Base-by-base conservation (phyloP, 2,888 invertebrate species). In the Brachypalpus laphriformis region DNA sequence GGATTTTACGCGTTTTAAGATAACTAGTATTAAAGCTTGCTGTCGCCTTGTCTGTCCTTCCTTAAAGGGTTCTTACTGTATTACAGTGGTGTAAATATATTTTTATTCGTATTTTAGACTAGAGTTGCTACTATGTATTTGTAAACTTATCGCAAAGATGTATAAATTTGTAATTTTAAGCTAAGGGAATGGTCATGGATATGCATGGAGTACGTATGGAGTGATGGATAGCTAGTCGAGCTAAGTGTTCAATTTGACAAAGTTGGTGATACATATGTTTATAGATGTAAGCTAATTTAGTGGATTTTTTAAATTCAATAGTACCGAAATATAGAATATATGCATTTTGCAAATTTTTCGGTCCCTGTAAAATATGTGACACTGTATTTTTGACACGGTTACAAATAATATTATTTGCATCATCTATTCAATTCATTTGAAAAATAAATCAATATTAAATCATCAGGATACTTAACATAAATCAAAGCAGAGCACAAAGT, bases 1-100 rank as follows among this genome's bases (percentile, higher is more conserved):
- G 3, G n/a, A 56, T 59, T 49, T 70, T 56, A 56, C 40, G 40
- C 1, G 51, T 25, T 54, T 45, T 45, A 34, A 40, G 20, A 42
- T 3, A 31, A 20, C 5, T 42, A 65, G 71, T 76, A 47, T 59
- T 66, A 28, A 9, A 71, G 75, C 66, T 78, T 71, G 56, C 47
- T 74, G 45, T 70, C 54, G 51, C 68, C 72, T 78, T 47, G 72
- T 61, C 68, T 83, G 63, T 78, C 74, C 63, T 75, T 70, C 61
- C 49, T 49, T 25, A 28, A 71, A 70, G 56, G 74, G 40, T 77
- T 57, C 61, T 42, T 28, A 34, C 72, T 74, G 61, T 83, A 28
- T 66, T 77, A 77, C n/a, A 72, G 57, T 72, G 14, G 34, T 83
- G 70, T 80, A 77, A 28, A 74, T 45, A 22, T 61, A 37, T 49